Base-by-base conservation (phyloP, 2,113 vertebrate genomes). In the Ptychochromis oligacanthus region DNA sequence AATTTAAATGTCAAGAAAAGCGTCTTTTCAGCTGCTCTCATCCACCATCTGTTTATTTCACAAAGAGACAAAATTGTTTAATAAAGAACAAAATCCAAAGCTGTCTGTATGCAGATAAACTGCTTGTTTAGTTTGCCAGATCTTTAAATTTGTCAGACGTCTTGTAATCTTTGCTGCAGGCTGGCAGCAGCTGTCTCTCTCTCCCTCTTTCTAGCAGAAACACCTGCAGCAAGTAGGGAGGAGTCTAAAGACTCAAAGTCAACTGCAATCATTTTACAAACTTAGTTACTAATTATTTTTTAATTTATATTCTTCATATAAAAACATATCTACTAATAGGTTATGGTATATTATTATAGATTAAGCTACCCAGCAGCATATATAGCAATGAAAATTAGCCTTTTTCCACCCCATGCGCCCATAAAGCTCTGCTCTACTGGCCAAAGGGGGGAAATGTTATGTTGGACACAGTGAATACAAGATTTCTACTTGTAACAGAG, bases 1-100 rank as follows among this genome's bases (percentile, higher is more conserved):
- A 0, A 46, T 26, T 67, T 7, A 46, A 0, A 24, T 6, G 14
- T 67, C 22, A 46, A 5, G 13, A 5, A 46, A 46, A 46, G 43
- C 43, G 8, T 46, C 43, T 14, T 13, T 46, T 46, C 13, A 46
- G 46, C 46, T 49, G 46, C 46, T 11, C 2, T 46, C 64, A 46
- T 1, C 22, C 64, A 18, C 64, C 22, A 4, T 6, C 4, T 11
- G 62, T 17, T 65, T 0, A 10, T 65, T 38, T 24, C 26, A 65
- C 62, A 43, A 0, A 38, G 36, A 24, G 36, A 65, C n/a, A 65
- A 65, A 65, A 43, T 2, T 24, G 36, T 65, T 43, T 40, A 43
- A 0, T 43, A 1, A 24, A 65, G 62, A 65, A 24, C 38, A 24
- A 65, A 10, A 65, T 24, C 1, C 0, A 13, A 65, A 65, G 61